Conservation (phyloP, 2,888 invertebrate genomes). For the Metalampra italica region DNA sequence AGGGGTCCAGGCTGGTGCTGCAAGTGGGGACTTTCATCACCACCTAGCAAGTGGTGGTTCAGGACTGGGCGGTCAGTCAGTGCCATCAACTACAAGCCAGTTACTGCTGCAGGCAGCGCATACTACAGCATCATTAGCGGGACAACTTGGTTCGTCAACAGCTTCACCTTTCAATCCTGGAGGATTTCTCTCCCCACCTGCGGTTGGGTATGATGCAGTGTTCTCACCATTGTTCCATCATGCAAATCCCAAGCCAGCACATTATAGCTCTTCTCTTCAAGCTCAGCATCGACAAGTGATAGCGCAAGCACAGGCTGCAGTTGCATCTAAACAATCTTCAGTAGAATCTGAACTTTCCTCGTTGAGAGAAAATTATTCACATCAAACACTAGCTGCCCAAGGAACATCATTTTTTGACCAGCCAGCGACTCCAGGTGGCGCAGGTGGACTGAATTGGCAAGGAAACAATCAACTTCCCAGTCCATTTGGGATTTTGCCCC, state of each 20-base stretch:
- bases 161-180: slow-evolving; percentile 84
- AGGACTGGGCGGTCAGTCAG: slow-evolving; percentile 72
- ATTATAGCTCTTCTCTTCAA: slow-evolving; percentile 82
- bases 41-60: slow-evolving; percentile 80
- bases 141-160: slow-evolving; percentile 80
- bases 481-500: slow-evolving; percentile 87
- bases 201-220: slow-evolving; percentile 89
- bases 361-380: slow-evolving; percentile 80
- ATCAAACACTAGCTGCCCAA: slow-evolving; percentile 78
- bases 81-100: slow-evolving; percentile 82
- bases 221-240: slow-evolving; percentile 91
- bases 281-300: slow-evolving; percentile 84
- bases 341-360: slow-evolving; percentile 78
- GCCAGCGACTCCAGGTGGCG: slow-evolving; percentile 70
- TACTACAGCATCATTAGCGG: slow-evolving; percentile 79
- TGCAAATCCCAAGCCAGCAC: slow-evolving; percentile 85
- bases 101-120: slow-evolving; percentile 82
- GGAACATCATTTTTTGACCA: slow-evolving; percentile 84
- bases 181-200: slow-evolving; percentile 85
- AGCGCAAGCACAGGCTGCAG: slow-evolving; percentile 76
- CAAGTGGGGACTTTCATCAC: slow-evolving; percentile 83
- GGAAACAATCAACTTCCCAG: slow-evolving; percentile 84
- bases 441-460: slow-evolving; percentile 83
- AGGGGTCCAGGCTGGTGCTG: slow-evolving; percentile 83
- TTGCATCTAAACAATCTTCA: slow-evolving; percentile 76